A percentile compares a stretch with the other conserved stretches of the same genome.
These are phyloP conservation scores for Trichogramma dendrolimi DNA, from an alignment of 2,888 invertebrate species.

Conservation along the genomic window DNA sequence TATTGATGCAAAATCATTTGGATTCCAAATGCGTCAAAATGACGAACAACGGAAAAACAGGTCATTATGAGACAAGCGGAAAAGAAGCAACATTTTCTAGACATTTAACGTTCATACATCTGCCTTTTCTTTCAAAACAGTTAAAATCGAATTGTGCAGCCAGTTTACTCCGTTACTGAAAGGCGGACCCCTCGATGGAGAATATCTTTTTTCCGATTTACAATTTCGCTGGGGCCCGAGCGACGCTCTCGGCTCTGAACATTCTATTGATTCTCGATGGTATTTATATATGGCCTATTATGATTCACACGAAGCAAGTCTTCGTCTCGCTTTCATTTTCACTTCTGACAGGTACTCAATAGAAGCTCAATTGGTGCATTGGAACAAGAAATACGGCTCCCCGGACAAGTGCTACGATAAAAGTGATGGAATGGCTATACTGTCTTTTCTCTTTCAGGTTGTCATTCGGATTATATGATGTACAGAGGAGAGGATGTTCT, in stretches of 20 bases:
- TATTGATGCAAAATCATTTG: slow-evolving; percentile 38
- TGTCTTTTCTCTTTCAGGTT: slow-evolving; percentile 39
- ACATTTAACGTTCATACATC: not conserved
- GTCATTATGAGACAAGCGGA: slow-evolving; percentile 24
- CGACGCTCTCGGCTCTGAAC: slow-evolving; percentile 39
- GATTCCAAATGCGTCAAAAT: slow-evolving; percentile 30
- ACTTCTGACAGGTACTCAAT: slow-evolving; percentile 36
- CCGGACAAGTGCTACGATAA: slow-evolving; percentile 37
- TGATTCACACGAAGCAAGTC: not conserved
- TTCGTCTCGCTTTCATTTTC: not conserved
- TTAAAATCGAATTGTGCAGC: slow-evolving; percentile 16
- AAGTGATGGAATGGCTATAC: slow-evolving; percentile 37
- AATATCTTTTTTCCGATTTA: slow-evolving; percentile 35
- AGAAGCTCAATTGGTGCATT: slow-evolving; percentile 42
- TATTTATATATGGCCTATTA: slow-evolving; percentile 2
- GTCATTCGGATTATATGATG: too few relatives aligned
- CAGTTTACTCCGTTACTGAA: slow-evolving; percentile 17
- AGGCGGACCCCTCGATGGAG: slow-evolving; percentile 35
- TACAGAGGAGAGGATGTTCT: too few relatives aligned
- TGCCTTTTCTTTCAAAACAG: slow-evolving; percentile 6
- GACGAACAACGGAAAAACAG: slow-evolving; percentile 41
- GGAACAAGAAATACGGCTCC: slow-evolving; percentile 36
- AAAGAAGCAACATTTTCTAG: not conserved
- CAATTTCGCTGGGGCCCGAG: slow-evolving; percentile 41
- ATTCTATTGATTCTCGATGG: slow-evolving; percentile 39